Percentiles rank a stretch among this genome's conserved stretches.
Evolutionary conservation across 2,888 invertebrate genomes (phyloP).

Genomic region (Pandemis cinnamomeana): DNA sequence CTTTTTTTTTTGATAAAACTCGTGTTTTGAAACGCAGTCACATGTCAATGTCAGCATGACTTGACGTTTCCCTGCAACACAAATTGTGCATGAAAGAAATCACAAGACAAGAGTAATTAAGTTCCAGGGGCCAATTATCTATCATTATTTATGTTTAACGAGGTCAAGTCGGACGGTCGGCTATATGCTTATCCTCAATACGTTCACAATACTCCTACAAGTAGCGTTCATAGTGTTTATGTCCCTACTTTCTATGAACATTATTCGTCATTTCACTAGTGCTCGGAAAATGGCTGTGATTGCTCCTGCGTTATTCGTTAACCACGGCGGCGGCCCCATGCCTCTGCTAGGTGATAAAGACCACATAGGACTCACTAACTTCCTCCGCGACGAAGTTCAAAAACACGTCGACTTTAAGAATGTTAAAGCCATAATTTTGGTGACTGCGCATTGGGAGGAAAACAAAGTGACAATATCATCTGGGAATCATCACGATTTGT

Average conservation of each 20-base stretch:
- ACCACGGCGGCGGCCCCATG: conserved; percentile 62
- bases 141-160: conserved; percentile 33
- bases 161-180: conserved; percentile 26
- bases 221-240: conserved; percentile 74
- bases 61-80: conserved; percentile 4
- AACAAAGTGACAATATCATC: conserved; percentile 74
- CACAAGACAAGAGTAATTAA: conserved; percentile 24
- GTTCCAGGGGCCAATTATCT: conserved; percentile 8
- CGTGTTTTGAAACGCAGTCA: conserved; percentile 8
- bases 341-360: conserved; percentile 66
- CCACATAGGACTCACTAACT: conserved; percentile 68
- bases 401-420: conserved; percentile 71
- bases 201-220: conserved; percentile 71
- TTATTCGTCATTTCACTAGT: conserved; percentile 69
- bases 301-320: conserved; percentile 62
- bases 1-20: not conserved
- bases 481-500: conserved; percentile 69
- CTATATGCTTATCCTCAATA: conserved; percentile 75
- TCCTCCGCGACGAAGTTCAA: conserved; percentile 71
- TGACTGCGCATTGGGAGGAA: conserved; percentile 80
- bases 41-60: conserved; percentile 16
- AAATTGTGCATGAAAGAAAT: conserved; percentile 1
- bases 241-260: conserved; percentile 77
- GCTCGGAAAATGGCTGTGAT: conserved; percentile 67
- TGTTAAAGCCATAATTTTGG: conserved; percentile 73